phyloP scores from a whole-genome alignment of 2,888 invertebrate species.

The Lithophane semibrunnea region DNA sequence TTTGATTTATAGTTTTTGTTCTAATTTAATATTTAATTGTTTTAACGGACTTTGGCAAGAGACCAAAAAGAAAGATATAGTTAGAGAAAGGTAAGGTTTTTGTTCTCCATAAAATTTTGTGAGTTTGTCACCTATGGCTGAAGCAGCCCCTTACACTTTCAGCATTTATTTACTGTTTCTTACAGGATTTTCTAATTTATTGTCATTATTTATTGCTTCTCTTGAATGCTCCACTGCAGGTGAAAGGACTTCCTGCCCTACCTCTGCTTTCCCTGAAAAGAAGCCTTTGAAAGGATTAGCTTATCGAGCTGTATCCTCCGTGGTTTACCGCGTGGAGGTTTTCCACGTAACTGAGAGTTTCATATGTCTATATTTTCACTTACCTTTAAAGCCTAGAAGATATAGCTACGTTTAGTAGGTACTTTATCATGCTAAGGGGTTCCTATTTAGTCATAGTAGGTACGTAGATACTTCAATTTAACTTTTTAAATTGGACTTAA shows the following conservation, averaged over 20 bases:
- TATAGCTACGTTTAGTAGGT: background rate
- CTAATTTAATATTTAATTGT: constrained; percentile 39
- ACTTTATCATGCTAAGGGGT: no score
- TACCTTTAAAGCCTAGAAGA: background rate
- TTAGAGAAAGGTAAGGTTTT: background rate
- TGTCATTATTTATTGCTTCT: constrained; percentile 19
- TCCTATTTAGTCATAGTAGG: background rate
- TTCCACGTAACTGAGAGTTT: background rate
- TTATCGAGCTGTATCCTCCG: background rate
- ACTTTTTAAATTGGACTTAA: background rate
- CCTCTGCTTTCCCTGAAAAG: constrained; percentile 17
- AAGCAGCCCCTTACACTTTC: background rate
- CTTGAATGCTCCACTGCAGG: constrained; percentile 8
- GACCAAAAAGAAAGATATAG: background rate
- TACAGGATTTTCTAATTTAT: constrained; percentile 11
- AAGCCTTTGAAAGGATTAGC: background rate
- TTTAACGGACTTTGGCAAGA: constrained; percentile 11
- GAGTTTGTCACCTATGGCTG: constrained; percentile 2
- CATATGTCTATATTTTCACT: background rate
- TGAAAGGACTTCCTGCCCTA: background rate
- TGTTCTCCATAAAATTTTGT: background rate
- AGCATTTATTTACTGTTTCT: background rate
- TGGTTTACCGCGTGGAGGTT: background rate
- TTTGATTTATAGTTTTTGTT: constrained; percentile 36
- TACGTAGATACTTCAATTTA: background rate